Conservation (phyloP, 2,113 vertebrate genomes). For the Cyrtonyx montezumae region DNA sequence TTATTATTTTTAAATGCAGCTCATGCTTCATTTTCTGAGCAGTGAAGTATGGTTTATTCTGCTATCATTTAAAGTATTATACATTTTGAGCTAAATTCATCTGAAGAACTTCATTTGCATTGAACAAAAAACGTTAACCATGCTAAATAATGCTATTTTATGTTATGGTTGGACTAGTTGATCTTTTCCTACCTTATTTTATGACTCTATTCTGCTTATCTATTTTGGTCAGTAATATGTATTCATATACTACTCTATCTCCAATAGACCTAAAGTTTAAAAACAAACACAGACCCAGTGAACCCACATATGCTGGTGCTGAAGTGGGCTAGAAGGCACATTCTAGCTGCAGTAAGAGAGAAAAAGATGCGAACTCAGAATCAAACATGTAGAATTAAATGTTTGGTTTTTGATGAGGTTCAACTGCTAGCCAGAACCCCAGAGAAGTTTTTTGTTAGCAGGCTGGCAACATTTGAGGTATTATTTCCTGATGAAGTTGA, state of each 20-base stretch:
- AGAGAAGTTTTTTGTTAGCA: background rate
- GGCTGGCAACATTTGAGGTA: background rate
- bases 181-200: too few species aligned
- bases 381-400: background rate
- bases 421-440: background rate
- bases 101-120: background rate
- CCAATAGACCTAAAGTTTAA: background rate
- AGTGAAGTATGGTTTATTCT: background rate
- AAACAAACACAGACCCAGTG: background rate
- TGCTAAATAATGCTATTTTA: background rate
- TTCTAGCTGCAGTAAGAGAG: background rate
- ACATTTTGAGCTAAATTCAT: background rate
- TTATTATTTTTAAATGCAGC: background rate
- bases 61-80: background rate
- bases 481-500: slow-evolving; percentile 26
- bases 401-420: background rate
- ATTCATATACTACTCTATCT: background rate
- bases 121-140: background rate
- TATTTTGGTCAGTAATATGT: background rate
- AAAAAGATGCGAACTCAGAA: background rate
- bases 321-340: background rate
- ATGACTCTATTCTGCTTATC: background rate
- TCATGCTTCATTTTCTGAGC: background rate
- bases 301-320: background rate
- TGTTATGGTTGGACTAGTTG: too few species aligned